Conservation (phyloP, 2,113 vertebrate genomes). For the Felis chaus region DNA sequence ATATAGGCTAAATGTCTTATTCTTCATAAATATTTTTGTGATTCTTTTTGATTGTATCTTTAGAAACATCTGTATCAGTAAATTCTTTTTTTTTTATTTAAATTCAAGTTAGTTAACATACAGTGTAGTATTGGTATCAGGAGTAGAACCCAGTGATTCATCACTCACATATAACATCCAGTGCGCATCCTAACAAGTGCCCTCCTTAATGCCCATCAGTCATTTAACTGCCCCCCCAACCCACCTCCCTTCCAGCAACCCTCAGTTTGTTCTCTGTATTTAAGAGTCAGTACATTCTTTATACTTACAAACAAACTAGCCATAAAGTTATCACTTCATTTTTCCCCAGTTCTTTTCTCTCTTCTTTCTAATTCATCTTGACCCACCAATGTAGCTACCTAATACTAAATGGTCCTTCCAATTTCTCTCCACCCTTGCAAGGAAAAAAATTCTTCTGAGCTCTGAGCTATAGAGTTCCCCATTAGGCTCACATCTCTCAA, state of each 20-base stretch:
- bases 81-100: neutral
- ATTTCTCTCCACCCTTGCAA: neutral
- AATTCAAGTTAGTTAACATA: too few species aligned
- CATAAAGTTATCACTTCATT: constrained; percentile 2
- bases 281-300: neutral
- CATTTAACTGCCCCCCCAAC: too few species aligned
- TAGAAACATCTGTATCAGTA: constrained; percentile 4
- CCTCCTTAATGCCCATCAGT: too few species aligned
- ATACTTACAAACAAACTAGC: neutral
- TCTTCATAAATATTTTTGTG: neutral
- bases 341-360: neutral
- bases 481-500: neutral
- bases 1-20: neutral
- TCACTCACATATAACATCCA: too few species aligned
- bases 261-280: too few species aligned
- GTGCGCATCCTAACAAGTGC: too few species aligned
- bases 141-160: too few species aligned
- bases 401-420: neutral
- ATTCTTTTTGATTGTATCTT: neutral
- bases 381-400: neutral
- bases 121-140: too few species aligned
- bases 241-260: too few species aligned
- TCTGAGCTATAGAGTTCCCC: neutral
- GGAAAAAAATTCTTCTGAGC: neutral
- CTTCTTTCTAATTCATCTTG: neutral